A percentile compares a stretch with the other conserved stretches of the same genome.
Evolutionary conservation across 2,797 vertebrate genomes (phyloP).

Genomic region (Echiichthys vipera): DNA sequence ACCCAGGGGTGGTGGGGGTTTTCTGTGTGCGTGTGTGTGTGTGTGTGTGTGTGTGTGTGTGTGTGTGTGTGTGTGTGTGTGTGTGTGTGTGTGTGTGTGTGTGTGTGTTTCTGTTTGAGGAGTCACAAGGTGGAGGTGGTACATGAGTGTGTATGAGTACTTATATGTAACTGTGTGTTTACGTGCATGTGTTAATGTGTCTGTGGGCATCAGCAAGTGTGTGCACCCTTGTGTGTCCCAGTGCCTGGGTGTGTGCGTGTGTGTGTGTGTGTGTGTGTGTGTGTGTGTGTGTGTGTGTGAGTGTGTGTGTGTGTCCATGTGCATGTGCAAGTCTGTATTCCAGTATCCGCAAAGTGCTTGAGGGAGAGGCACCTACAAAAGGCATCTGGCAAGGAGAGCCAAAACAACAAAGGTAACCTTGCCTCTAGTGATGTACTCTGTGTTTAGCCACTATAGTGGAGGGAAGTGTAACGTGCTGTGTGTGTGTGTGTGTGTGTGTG

Average conservation of each 20-base stretch:
- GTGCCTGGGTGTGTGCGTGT: slow-evolving; percentile 4
- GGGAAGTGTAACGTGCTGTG: slow-evolving; percentile 37
- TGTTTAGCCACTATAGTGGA: slow-evolving; percentile 47
- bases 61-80: slow-evolving; percentile 21
- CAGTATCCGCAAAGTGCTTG: slow-evolving; percentile 63
- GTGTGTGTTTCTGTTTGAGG: slow-evolving; percentile 47
- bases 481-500: slow-evolving; percentile 24
- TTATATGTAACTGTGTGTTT: slow-evolving; percentile 28
- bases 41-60: slow-evolving; percentile 36
- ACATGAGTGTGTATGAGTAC: slow-evolving; percentile 50
- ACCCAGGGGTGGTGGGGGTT: slow-evolving; percentile 83
- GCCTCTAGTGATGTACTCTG: slow-evolving; percentile 76
- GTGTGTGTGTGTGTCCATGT: slow-evolving; percentile 14
- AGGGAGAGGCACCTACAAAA: slow-evolving; percentile 79
- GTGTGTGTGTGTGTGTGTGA: slow-evolving; percentile 17
- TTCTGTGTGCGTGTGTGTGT: slow-evolving; percentile 62
- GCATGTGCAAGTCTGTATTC: slow-evolving; percentile 36
- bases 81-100: slow-evolving; percentile 26
- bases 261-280: slow-evolving; percentile 7
- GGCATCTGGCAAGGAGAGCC: slow-evolving; percentile 81
- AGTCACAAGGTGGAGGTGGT: slow-evolving; percentile 49
- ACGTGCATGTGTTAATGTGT: slow-evolving; percentile 40
- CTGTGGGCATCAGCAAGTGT: slow-evolving; percentile 29
- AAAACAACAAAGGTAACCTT: slow-evolving; percentile 87
- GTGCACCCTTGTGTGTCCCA: slow-evolving; percentile 9